Evolutionary conservation across 1,140 invertebrate species (phyloP).

Genomic region (Drosophila melanica): DNA sequence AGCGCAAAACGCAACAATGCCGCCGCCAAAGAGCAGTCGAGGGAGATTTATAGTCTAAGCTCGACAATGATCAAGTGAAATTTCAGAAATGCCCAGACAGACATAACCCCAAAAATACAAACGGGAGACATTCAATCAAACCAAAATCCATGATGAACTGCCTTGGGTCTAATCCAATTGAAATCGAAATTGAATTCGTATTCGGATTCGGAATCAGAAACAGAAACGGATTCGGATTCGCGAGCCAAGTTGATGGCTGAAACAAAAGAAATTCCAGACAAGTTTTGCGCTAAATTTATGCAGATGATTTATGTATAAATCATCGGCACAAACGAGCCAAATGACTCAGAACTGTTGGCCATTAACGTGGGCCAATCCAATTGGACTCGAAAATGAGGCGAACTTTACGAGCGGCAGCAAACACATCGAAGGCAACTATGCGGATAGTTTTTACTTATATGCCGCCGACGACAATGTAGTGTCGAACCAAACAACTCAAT

Average conservation of each 20-base stretch:
- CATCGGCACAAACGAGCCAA: slow-evolving; percentile 19
- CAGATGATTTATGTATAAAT: slow-evolving; percentile 76
- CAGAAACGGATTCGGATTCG: too few species aligned
- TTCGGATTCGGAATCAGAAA: too few species aligned
- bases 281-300: slow-evolving; percentile 66
- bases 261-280: slow-evolving; percentile 74
- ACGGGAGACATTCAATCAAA: slow-evolving; percentile 70
- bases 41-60: slow-evolving; percentile 60
- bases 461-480: slow-evolving; percentile 32
- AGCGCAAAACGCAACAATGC: slow-evolving; percentile 4
- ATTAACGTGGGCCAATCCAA: not conserved
- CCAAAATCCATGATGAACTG: slow-evolving; percentile 61
- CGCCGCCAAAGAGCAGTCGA: slow-evolving; percentile 20
- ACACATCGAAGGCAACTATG: slow-evolving; percentile 26
- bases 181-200: slow-evolving; percentile 45
- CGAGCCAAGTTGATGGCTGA: slow-evolving; percentile 16
- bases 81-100: slow-evolving; percentile 61
- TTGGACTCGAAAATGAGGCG: not conserved
- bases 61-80: slow-evolving; percentile 47
- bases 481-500: slow-evolving; percentile 66
- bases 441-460: slow-evolving; percentile 22
- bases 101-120: slow-evolving; percentile 10
- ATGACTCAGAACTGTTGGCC: slow-evolving; percentile 11
- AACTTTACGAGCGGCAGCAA: slow-evolving; percentile 14
- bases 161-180: slow-evolving; percentile 46